Conservation (phyloP, 1,140 invertebrate genomes). For the Drepana arcuata region DNA sequence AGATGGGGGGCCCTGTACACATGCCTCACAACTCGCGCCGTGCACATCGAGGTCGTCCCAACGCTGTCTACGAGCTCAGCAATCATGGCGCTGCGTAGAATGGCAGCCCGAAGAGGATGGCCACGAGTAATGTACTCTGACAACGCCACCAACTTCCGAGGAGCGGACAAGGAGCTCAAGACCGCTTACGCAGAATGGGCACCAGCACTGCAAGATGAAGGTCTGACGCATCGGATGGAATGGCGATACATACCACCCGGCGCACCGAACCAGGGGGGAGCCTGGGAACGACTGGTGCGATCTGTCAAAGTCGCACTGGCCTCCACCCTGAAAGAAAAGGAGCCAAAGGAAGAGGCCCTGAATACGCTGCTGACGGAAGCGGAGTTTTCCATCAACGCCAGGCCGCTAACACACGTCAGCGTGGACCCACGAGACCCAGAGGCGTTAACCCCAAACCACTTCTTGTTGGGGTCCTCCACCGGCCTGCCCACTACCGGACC, state of each 20-base stretch:
- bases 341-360: constrained; percentile 23
- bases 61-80: constrained; percentile 42
- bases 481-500: constrained; percentile 5
- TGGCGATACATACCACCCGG: constrained; percentile 53
- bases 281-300: constrained; percentile 49
- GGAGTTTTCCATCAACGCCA: constrained; percentile 26
- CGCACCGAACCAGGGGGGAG: constrained; percentile 46
- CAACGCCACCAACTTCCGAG: constrained; percentile 47
- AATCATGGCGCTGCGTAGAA: constrained; percentile 40
- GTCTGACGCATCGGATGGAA: constrained; percentile 4
- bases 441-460: constrained; percentile 34
- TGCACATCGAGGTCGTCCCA: constrained; percentile 34
- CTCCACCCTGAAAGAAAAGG: constrained; percentile 7
- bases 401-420: constrained; percentile 33
- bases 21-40: constrained; percentile 26
- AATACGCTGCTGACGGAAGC: constrained; percentile 24
- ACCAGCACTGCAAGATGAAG: constrained; percentile 4
- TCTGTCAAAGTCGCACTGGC: constrained; percentile 34
- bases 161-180: constrained; percentile 12
- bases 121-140: constrained; percentile 36
- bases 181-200: neutral
- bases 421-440: constrained; percentile 15
- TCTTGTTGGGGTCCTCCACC: constrained; percentile 29
- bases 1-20: constrained; percentile 38
- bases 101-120: constrained; percentile 43